Evolutionary conservation across 1,140 invertebrate genomes (phyloP).

Genomic region (Microplitis mediator): DNA sequence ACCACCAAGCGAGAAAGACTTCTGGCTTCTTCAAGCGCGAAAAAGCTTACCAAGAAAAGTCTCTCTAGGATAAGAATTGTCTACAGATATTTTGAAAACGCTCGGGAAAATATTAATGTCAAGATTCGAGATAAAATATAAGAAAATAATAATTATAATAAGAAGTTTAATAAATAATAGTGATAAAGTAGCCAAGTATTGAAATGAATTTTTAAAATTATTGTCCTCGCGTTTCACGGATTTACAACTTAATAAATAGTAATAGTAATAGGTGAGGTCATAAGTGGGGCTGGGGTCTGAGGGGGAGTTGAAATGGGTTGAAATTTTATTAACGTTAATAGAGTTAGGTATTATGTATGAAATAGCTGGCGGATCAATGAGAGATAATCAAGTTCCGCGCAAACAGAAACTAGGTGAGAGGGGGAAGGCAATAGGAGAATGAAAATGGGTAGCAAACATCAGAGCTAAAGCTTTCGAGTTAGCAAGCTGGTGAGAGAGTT

Average conservation of each 20-base stretch:
- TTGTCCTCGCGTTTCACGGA: neutral
- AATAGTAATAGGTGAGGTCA: too few species aligned
- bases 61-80: slow-evolving; percentile 13
- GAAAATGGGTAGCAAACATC: neutral
- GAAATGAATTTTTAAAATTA: neutral
- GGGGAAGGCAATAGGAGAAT: neutral
- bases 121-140: neutral
- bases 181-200: neutral
- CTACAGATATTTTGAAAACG: slow-evolving; percentile 8
- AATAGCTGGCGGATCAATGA: slow-evolving; percentile 40
- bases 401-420: neutral
- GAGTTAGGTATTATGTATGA: neutral
- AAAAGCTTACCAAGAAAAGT: slow-evolving; percentile 10
- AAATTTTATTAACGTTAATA: neutral
- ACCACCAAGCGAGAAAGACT: slow-evolving; percentile 23
- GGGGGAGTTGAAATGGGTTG: neutral
- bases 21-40: slow-evolving; percentile 5
- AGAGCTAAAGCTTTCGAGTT: neutral
- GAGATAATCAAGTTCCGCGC: slow-evolving; percentile 44
- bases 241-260: too few species aligned
- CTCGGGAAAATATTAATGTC: neutral
- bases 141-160: neutral
- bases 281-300: too few species aligned
- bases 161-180: too few species aligned
- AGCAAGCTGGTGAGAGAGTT: neutral